phyloP scores from a whole-genome alignment of 2,888 invertebrate genomes.

The Kuschelorhynchus macadamiae region DNA sequence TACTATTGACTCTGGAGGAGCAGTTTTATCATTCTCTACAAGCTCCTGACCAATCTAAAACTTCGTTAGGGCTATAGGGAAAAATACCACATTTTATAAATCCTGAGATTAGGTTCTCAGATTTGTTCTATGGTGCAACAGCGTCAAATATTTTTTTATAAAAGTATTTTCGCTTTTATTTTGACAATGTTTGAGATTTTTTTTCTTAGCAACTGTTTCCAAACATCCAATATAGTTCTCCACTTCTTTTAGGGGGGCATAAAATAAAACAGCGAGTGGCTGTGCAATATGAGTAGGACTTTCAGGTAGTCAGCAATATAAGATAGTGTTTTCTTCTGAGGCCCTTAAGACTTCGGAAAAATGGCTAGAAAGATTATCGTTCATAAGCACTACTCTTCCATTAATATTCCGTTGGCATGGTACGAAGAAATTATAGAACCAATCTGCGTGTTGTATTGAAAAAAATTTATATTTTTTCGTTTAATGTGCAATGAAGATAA shows the following conservation, averaged over 20 bases:
- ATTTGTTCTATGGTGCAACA: slow-evolving; percentile 19
- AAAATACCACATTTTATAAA: no score
- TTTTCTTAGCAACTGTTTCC: slow-evolving; percentile 13
- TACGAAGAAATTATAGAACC: no score
- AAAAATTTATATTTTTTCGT: no score
- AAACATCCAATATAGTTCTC: slow-evolving; percentile 36
- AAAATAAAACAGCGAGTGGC: slow-evolving; percentile 31
- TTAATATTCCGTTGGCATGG: slow-evolving; percentile 21
- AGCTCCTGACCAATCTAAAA: slow-evolving; percentile 12
- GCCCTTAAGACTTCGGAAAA: slow-evolving; percentile 39
- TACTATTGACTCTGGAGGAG: neutral
- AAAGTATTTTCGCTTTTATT: slow-evolving; percentile 31
- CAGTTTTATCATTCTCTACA: neutral
- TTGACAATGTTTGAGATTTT: slow-evolving; percentile 5
- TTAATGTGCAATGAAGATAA: no score
- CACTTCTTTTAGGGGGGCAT: slow-evolving; percentile 9
- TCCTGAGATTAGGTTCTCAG: slow-evolving; percentile 25
- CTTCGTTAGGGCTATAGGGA: no score
- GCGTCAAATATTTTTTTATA: slow-evolving; percentile 28
- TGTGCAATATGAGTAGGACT: no score
- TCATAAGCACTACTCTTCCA: slow-evolving; percentile 41
- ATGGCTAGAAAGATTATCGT: slow-evolving; percentile 48
- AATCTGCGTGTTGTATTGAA: no score
- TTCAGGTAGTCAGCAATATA: no score
- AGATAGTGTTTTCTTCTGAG: no score